These are phyloP conservation scores for Callithrix jacchus DNA, from an alignment of 2,113 vertebrate genomes.

Conservation along the genomic window DNA sequence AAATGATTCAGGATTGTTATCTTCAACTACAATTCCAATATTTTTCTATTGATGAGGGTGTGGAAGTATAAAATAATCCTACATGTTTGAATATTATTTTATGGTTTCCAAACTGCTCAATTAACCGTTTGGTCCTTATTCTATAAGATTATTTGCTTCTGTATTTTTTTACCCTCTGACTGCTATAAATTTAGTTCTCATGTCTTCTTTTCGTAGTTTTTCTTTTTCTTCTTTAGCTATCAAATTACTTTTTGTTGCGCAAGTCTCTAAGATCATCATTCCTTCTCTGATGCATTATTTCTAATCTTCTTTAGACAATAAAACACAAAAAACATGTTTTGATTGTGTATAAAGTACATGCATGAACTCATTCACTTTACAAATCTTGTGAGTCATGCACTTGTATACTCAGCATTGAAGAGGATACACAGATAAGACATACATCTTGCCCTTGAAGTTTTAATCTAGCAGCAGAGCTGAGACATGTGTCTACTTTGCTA, in stretches of 20 bases:
- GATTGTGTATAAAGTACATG: neutral
- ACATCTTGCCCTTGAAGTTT: neutral
- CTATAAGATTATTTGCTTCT: conserved; percentile 54
- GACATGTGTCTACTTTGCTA: neutral
- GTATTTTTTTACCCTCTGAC: conserved; percentile 17
- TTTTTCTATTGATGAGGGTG: neutral
- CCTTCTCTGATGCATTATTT: conserved; percentile 10
- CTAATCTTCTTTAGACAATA: neutral
- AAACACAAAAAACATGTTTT: neutral
- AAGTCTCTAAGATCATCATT: neutral
- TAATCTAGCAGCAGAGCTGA: neutral
- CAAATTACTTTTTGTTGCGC: conserved; percentile 31
- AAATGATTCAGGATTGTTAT: neutral
- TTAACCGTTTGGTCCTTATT: conserved; percentile 16
- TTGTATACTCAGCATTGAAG: neutral
- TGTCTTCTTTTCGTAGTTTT: conserved; percentile 49
- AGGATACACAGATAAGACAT: neutral
- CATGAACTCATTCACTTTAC: neutral
- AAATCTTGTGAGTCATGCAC: neutral
- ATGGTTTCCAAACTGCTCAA: conserved; percentile 13
- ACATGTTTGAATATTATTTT: conserved; percentile 50
- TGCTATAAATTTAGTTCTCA: conserved; percentile 45
- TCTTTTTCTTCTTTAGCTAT: conserved; percentile 42
- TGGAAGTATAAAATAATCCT: conserved; percentile 47
- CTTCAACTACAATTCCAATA: neutral